Conservation (phyloP, 2,113 vertebrate genomes). For the Protobothrops flavoviridis region DNA sequence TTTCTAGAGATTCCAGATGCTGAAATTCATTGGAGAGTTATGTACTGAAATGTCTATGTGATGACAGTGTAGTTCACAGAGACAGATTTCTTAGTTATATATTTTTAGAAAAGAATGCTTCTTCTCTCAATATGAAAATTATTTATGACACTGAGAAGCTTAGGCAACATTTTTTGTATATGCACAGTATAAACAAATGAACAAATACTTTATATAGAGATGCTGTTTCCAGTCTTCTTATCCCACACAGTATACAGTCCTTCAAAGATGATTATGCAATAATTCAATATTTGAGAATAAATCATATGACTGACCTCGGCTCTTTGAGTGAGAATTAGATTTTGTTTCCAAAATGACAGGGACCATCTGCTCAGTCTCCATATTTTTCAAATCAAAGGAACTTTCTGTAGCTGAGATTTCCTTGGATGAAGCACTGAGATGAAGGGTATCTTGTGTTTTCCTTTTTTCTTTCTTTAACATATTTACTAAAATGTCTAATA, state of each 20-base stretch:
- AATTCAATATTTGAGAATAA: not conserved
- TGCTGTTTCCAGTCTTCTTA: not conserved
- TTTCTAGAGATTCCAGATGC: not conserved
- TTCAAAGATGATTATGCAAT: not conserved
- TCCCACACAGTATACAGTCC: not conserved
- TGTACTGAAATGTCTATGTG: not conserved
- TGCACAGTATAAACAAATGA: not conserved
- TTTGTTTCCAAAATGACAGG: not conserved
- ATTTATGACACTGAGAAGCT: not conserved
- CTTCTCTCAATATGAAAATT: not conserved
- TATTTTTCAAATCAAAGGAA: not conserved
- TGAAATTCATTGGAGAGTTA: not conserved
- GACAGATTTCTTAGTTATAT: not conserved
- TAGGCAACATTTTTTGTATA: not conserved
- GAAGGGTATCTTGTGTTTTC: conserved; percentile 69
- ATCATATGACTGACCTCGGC: conserved; percentile 65
- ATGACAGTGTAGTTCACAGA: not conserved
- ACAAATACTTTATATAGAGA: rapidly evolving
- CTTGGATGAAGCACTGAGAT: conserved; percentile 43
- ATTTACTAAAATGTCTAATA: conserved; percentile 83
- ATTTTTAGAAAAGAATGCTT: not conserved
- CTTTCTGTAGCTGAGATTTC: conserved; percentile 19
- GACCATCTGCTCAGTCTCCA: conserved; percentile 3
- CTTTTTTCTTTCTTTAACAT: conserved; percentile 91
- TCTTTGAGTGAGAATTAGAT: conserved; percentile 41